Evolutionary conservation across 2,797 vertebrate genomes (phyloP).

Genomic region (Spinus pinus): DNA sequence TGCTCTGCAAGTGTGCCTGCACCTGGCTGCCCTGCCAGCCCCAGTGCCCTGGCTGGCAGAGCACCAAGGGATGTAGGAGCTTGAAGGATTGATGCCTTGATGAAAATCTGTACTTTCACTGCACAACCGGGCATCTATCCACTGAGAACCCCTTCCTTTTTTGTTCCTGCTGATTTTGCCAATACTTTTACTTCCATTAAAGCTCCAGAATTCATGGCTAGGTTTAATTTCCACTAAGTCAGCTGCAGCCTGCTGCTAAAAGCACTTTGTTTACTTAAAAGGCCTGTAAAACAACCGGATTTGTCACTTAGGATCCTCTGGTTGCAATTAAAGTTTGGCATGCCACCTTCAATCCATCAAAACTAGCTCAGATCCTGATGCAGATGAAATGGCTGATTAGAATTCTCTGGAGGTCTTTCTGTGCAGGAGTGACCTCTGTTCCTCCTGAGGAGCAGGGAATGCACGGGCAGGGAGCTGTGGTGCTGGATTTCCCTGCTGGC

Average conservation of each 20-base stretch:
- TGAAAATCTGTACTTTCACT: neutral
- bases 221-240: neutral
- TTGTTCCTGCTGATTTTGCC: neutral
- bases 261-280: neutral
- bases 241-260: neutral
- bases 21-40: neutral
- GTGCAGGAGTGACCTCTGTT: neutral
- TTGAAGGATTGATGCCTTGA: neutral
- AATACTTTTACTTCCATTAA: neutral
- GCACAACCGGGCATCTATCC: neutral
- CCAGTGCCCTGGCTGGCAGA: neutral
- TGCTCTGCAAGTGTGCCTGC: accelerated
- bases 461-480: accelerated
- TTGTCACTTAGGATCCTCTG: neutral
- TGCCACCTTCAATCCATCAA: conserved; percentile 8
- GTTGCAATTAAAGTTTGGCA: conserved; percentile 1
- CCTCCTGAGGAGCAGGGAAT: accelerated
- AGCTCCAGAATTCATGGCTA: neutral
- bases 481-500: neutral
- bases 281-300: neutral
- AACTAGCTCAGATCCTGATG: neutral
- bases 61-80: neutral
- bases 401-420: neutral
- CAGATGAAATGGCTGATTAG: neutral
- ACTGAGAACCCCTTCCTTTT: accelerated